Percentiles rank a stretch among this genome's conserved stretches.
Evolutionary conservation across 2,888 invertebrate species (phyloP).

Genomic region (Hybos culiciformis): DNA sequence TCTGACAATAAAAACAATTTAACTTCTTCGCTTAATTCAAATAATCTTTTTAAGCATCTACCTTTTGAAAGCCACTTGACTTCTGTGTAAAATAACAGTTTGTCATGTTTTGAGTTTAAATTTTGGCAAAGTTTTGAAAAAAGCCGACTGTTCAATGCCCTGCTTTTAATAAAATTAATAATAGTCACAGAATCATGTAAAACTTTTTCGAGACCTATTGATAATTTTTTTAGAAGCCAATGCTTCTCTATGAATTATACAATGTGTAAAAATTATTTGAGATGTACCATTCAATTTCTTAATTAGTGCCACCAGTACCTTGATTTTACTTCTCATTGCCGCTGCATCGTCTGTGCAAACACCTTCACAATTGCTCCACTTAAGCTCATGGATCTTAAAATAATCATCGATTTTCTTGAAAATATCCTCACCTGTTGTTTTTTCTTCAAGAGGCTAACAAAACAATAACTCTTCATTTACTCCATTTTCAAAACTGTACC

Average conservation of each 20-base stretch:
- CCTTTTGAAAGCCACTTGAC: neutral
- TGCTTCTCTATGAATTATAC: slow-evolving; percentile 6
- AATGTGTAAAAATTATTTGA: slow-evolving; percentile 3
- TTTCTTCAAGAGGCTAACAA: neutral
- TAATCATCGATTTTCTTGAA: neutral
- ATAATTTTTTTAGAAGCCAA: neutral
- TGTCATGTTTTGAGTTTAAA: neutral
- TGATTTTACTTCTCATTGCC: neutral
- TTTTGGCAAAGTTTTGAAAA: neutral
- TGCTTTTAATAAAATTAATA: neutral
- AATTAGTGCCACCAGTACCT: neutral
- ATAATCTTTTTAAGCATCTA: neutral
- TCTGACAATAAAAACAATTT: neutral
- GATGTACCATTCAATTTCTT: neutral
- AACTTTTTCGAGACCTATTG: neutral
- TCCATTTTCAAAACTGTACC: neutral
- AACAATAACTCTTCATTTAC: neutral
- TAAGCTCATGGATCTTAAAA: neutral
- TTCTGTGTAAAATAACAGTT: neutral
- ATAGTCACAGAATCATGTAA: neutral
- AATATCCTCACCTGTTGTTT: neutral
- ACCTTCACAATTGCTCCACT: neutral
- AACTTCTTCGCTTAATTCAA: neutral
- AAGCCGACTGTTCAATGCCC: neutral
- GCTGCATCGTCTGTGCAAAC: neutral